A percentile compares a stretch with the other conserved stretches of the same genome.
These are phyloP conservation scores for Agonopterix alstromeriana DNA, from an alignment of 2,888 invertebrate genomes.

Conservation along the genomic window DNA sequence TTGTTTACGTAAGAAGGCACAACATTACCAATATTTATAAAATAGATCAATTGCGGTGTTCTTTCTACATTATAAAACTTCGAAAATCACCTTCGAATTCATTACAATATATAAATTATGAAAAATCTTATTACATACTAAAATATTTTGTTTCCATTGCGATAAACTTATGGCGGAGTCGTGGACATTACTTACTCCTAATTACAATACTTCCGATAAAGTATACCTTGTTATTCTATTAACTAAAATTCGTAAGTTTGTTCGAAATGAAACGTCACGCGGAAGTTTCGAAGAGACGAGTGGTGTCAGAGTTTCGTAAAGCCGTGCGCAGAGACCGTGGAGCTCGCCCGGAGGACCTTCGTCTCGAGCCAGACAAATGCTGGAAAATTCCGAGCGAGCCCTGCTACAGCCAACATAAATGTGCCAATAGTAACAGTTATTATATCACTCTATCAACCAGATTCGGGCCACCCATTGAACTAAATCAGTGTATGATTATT, in stretches of 20 bases:
- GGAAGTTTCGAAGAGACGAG: conserved; percentile 40
- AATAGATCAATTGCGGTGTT: conserved; percentile 9
- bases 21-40: conserved; percentile 32
- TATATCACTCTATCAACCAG: conserved; percentile 48
- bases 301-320: conserved; percentile 70
- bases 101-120: conserved; percentile 2
- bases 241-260: conserved; percentile 57
- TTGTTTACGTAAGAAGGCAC: conserved; percentile 42
- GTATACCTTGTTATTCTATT: conserved; percentile 38
- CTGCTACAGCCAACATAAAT: conserved; percentile 33
- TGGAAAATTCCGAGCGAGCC: conserved; percentile 14
- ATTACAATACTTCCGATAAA: conserved; percentile 21
- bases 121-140: conserved; percentile 12
- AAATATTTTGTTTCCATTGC: conserved; percentile 21
- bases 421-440: conserved; percentile 56
- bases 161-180: conserved; percentile 72
- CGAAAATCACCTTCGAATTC: conserved; percentile 3
- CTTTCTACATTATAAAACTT: neutral
- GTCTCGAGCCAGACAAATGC: neutral
- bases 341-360: conserved; percentile 6
- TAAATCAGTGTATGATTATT: conserved; percentile 48
- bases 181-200: conserved; percentile 49
- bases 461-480: conserved; percentile 69
- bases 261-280: conserved; percentile 47
- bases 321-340: conserved; percentile 53